Evolutionary conservation across 2,797 vertebrate species (phyloP), one percentile per base, ranked within the genome.

Genomic region (Galaxias olidus): DNA sequence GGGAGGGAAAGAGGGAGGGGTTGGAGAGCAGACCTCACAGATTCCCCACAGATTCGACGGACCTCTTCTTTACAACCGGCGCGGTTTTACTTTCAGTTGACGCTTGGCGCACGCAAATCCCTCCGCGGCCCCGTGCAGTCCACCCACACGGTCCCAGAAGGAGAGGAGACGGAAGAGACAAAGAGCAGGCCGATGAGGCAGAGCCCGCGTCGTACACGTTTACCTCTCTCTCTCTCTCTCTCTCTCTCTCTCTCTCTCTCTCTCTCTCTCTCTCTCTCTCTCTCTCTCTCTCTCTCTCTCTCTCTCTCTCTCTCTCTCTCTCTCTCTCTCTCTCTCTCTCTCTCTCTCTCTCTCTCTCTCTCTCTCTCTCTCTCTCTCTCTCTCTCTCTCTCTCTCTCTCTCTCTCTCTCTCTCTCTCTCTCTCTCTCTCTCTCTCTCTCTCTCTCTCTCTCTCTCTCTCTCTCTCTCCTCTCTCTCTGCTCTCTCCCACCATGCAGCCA

Each of bases 21-120:
- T 72, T 68, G 75, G 61, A 63, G 13, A 30, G 66, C 19, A 14
- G 46, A 71, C 69, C 59, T 6, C 52, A 55, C 58, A 6, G 30
- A 6, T 6, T 30, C 30, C 30, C 30, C 30, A 30, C 30, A 30
- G 30, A 30, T 30, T 30, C 6, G 30, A 30, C 30, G 46, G n/a
- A n/a, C 66, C 47, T 20, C 58, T 58, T 59, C 47, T 72, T 74
- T 67, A 61, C 12, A 44, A 49, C 41, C 4, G 40, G 17, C 17
- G 30, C 50, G 17, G 12, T 54, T 12, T 4, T 10, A 30, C 42
- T n/a, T 3, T 10, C 51, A 4, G 14, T 42, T 4, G 8, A 17
- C 10, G 19, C 52, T 11, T 14, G 12, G 41, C 3, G 12, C 15
- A 51, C 47, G 15, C 11, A 30, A 8, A 14, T 30, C 43, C 18